Evolutionary conservation across 2,113 vertebrate genomes (phyloP).

Genomic region (Brienomyrus brachyistius): DNA sequence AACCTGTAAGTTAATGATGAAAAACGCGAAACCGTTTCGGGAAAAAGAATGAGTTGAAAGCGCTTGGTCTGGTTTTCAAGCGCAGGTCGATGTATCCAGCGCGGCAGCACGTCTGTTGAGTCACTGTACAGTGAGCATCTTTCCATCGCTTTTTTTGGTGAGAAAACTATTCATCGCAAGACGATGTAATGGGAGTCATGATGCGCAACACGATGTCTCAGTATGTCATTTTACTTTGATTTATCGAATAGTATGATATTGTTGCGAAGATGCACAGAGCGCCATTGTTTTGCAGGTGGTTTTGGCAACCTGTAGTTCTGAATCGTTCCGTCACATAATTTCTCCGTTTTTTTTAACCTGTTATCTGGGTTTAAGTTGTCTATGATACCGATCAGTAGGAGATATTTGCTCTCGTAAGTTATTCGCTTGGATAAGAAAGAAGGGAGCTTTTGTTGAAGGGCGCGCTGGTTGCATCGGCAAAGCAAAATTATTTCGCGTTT

Average conservation of each 20-base stretch:
- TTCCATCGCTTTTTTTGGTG: not conserved
- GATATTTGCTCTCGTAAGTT: slow-evolving; percentile 62
- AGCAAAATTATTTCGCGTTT: slow-evolving; percentile 35
- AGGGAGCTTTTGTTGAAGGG: slow-evolving; percentile 56
- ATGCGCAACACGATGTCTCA: not conserved
- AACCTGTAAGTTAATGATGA: slow-evolving; percentile 22
- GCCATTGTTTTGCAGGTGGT: not conserved
- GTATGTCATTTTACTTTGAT: not conserved
- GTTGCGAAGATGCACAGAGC: not conserved
- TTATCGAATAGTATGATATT: not conserved
- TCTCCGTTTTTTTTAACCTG: slow-evolving; percentile 41
- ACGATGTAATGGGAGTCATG: not conserved
- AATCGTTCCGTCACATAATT: slow-evolving; percentile 26
- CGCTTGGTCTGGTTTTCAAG: slow-evolving; percentile 55
- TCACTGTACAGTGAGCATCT: slow-evolving; percentile 12
- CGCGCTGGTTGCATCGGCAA: slow-evolving; percentile 63
- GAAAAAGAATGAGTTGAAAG: slow-evolving; percentile 32
- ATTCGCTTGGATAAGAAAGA: slow-evolving; percentile 50
- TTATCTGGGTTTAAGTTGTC: slow-evolving; percentile 54
- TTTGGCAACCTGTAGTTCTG: slow-evolving; percentile 37
- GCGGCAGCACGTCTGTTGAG: slow-evolving; percentile 52
- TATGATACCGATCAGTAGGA: slow-evolving; percentile 44
- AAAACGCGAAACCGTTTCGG: slow-evolving; percentile 31
- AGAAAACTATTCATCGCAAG: not conserved
- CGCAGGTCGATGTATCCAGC: slow-evolving; percentile 57